A percentile compares a stretch with the other conserved stretches of the same genome.
phyloP scores from a whole-genome alignment of 2,113 vertebrate species.

The Pseudorectes ferrugineus region DNA sequence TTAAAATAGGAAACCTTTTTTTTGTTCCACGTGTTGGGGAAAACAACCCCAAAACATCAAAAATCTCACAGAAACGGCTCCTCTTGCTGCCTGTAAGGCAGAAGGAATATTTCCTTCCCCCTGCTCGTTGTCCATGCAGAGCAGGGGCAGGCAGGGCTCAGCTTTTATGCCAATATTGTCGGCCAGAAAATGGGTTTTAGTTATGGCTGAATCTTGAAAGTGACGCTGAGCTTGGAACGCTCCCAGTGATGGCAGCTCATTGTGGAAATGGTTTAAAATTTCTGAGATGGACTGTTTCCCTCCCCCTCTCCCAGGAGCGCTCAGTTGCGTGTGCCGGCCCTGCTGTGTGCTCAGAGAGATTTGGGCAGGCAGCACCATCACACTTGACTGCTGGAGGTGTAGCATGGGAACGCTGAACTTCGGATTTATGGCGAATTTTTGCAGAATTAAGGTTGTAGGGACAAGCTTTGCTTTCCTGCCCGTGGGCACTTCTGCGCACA shows the following conservation, averaged over 20 bases:
- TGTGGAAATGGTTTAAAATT: background rate
- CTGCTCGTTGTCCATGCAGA: background rate
- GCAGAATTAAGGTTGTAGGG: background rate
- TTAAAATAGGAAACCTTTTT: background rate
- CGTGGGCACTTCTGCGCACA: background rate
- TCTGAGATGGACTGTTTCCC: background rate
- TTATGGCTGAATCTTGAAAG: background rate
- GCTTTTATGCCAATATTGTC: background rate
- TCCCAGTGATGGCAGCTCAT: background rate
- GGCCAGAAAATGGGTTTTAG: background rate
- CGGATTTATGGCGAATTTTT: accelerated
- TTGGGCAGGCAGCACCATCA: background rate
- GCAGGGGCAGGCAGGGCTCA: background rate
- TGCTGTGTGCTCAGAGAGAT: background rate
- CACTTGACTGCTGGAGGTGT: background rate
- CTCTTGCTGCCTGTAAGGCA: background rate
- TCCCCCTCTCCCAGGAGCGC: background rate
- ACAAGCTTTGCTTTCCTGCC: background rate
- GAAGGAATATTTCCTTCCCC: background rate
- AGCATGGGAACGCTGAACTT: background rate
- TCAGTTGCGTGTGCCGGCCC: background rate
- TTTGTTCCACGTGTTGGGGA: background rate
- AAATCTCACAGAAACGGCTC: background rate
- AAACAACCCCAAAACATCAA: background rate
- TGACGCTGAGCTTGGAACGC: background rate